Conservation (phyloP, 2,797 vertebrate genomes). For the Salarias fasciatus region DNA sequence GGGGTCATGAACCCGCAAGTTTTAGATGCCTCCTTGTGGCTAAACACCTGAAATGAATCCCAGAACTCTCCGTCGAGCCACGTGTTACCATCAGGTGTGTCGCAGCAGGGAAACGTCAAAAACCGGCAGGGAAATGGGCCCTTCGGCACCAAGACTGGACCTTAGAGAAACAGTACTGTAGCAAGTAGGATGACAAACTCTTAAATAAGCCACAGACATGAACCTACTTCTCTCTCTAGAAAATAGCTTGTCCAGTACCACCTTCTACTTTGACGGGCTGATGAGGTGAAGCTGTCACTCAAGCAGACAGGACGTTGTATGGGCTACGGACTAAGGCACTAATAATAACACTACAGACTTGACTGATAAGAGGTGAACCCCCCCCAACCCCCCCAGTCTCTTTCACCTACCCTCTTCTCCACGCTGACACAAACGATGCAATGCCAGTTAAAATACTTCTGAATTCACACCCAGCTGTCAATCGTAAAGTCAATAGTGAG, state of each 20-base stretch:
- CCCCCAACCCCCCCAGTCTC: neutral
- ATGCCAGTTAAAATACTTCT: slow-evolving; percentile 33
- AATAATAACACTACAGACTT: slow-evolving; percentile 76
- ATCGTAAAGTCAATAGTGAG: slow-evolving; percentile 3
- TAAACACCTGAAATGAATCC: too few species aligned
- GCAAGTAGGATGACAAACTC: slow-evolving; percentile 36
- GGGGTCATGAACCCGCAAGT: too few species aligned
- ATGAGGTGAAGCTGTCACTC: slow-evolving; percentile 59
- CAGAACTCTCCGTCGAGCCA: too few species aligned
- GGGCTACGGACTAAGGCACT: slow-evolving; percentile 82
- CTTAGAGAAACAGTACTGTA: slow-evolving; percentile 16
- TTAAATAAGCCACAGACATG: slow-evolving; percentile 40
- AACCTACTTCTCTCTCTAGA: slow-evolving; percentile 39
- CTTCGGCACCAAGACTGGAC: too few species aligned
- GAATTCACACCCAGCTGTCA: slow-evolving; percentile 26
- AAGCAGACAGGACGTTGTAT: slow-evolving; percentile 65
- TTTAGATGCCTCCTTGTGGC: too few species aligned
- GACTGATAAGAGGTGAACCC: slow-evolving; percentile 57
- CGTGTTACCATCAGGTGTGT: too few species aligned
- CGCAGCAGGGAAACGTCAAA: too few species aligned
- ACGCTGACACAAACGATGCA: slow-evolving; percentile 38
- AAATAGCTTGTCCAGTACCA: slow-evolving; percentile 35
- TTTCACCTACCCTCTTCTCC: neutral
- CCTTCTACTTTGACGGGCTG: slow-evolving; percentile 21
- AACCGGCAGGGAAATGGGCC: too few species aligned